Evolutionary conservation across 37 sponge, comb jelly and placozoan species (phyloP).

Genomic region (Ephydatia muelleri): DNA sequence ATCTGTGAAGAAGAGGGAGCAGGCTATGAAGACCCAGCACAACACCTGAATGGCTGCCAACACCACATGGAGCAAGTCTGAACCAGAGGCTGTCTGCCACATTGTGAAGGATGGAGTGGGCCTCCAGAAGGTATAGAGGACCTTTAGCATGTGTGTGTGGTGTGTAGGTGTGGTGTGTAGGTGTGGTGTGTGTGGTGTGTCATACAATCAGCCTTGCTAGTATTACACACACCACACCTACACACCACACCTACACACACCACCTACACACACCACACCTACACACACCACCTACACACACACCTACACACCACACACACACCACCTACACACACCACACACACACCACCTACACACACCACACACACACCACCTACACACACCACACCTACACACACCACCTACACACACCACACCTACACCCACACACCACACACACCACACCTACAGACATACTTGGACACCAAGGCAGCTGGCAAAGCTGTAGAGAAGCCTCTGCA

Average conservation of each 20-base stretch:
- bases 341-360: background rate
- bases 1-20: constrained; percentile 66
- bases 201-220: no score
- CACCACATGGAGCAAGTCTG: background rate
- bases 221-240: background rate
- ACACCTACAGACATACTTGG: constrained; percentile 27
- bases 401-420: no score
- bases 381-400: background rate
- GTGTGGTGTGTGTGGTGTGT: background rate
- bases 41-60: constrained; percentile 34
- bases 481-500: constrained; percentile 40
- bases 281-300: background rate
- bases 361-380: background rate
- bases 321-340: background rate
- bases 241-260: constrained; percentile 7
- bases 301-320: background rate
- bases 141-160: constrained; percentile 32
- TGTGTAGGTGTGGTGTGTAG: background rate
- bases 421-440: background rate
- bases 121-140: constrained; percentile 42
- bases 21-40: constrained; percentile 58
- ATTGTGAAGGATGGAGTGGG: constrained; percentile 23
- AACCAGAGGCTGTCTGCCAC: constrained; percentile 23
- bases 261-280: background rate
- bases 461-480: constrained; percentile 38